Percentiles rank a stretch among this genome's conserved stretches.
Evolutionary conservation across 1,140 invertebrate genomes (phyloP).

Genomic region (Platorchestia sp.): DNA sequence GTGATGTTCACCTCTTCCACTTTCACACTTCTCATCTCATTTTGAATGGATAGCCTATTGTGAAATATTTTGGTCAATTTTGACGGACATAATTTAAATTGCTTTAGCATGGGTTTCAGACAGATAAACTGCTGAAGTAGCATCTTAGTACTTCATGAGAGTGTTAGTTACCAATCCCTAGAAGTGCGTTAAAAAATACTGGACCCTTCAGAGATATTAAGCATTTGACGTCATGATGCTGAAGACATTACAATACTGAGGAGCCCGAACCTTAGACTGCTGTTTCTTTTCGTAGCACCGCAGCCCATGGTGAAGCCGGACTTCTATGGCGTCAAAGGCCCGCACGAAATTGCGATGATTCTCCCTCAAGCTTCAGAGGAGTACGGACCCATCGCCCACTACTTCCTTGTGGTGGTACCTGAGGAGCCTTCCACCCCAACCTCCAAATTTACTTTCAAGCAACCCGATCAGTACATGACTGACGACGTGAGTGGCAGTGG

Average conservation of each 20-base stretch:
- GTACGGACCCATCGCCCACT: conserved; percentile 98
- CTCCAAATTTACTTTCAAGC: conserved; percentile 79
- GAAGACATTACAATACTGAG: background rate
- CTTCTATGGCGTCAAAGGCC: conserved; percentile 88
- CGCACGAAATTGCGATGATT: conserved; percentile 90
- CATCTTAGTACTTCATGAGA: too few species aligned
- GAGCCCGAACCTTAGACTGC: background rate
- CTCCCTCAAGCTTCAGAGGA: conserved; percentile 96
- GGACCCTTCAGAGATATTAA: too few species aligned
- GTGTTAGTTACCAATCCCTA: too few species aligned
- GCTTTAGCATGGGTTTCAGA: too few species aligned
- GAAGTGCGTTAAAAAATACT: too few species aligned
- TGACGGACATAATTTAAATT: too few species aligned
- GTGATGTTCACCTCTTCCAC: background rate
- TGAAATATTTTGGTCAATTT: too few species aligned
- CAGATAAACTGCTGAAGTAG: too few species aligned
- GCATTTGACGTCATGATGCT: too few species aligned
- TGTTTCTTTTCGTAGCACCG: conserved; percentile 77
- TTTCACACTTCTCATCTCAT: background rate
- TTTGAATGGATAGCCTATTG: background rate
- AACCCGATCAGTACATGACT: conserved; percentile 91
- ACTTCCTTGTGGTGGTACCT: conserved; percentile 95
- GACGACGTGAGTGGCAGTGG: conserved; percentile 77
- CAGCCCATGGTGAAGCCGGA: conserved; percentile 96
- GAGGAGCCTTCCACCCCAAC: conserved; percentile 75